These are phyloP conservation scores for Catostylus mosaicus DNA, from an alignment of 30 jellyfish, hydroid and myxozoan genomes.

Conservation along the genomic window DNA sequence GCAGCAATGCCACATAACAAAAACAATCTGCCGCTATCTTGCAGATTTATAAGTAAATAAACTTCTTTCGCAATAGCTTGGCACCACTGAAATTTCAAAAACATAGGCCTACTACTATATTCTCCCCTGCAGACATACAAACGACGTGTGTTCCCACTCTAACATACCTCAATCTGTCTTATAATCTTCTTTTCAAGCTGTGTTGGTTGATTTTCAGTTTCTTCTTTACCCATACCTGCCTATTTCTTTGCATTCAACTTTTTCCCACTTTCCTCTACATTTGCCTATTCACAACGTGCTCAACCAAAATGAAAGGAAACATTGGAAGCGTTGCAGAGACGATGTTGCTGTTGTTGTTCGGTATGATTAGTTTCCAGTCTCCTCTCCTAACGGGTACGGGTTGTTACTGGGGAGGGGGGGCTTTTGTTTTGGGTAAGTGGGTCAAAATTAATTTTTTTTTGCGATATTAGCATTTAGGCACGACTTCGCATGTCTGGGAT, in stretches of 20 bases:
- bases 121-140: background rate
- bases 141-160: background rate
- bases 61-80: no score
- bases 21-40: no score
- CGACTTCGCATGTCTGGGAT: no score
- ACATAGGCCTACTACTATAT: no score
- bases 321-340: background rate
- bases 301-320: background rate
- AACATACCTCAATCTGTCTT: conserved; percentile 79
- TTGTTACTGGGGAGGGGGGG: no score
- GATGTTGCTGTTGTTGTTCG: background rate
- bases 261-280: background rate
- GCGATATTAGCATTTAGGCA: no score
- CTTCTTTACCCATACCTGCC: conserved; percentile 51
- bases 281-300: background rate
- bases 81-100: no score
- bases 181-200: conserved; percentile 83
- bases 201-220: conserved; percentile 9
- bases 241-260: background rate
- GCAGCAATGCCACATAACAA: no score
- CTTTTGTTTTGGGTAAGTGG: no score
- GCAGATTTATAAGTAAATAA: no score
- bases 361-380: background rate
- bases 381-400: background rate
- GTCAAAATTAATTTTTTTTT: no score